Conservation (phyloP, 1,140 invertebrate species). For the Dreissena polymorpha region DNA sequence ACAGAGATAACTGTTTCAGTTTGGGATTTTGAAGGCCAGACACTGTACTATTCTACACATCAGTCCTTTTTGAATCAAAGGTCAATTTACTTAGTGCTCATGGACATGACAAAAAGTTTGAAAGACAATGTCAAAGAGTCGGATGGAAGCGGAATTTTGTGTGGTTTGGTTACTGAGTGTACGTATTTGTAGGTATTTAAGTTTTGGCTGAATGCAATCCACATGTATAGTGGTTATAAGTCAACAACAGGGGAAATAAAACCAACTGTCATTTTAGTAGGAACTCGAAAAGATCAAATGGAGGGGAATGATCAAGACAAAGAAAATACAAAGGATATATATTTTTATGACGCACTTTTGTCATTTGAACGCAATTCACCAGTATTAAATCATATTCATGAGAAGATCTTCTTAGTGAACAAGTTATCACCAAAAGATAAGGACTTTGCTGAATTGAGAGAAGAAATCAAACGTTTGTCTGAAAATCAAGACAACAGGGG, state of each 20-base stretch:
- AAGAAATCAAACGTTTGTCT: no score
- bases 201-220: no score
- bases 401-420: conserved; percentile 25
- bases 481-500: no score
- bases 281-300: conserved; percentile 35
- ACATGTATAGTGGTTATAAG: no score
- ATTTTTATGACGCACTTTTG: conserved; percentile 26
- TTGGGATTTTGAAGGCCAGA: conserved; percentile 45
- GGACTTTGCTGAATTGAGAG: no score
- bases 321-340: conserved; percentile 31
- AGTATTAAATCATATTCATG: conserved; percentile 3
- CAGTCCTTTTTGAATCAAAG: no score
- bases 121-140: not conserved
- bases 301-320: conserved; percentile 21
- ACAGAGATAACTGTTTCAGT: not conserved
- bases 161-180: no score
- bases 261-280: conserved; percentile 31
- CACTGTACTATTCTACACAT: conserved; percentile 37
- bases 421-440: not conserved
- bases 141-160: no score
- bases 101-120: conserved; percentile 18
- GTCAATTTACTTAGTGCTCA: conserved; percentile 36
- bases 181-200: no score
- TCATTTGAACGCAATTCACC: conserved; percentile 6
- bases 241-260: not conserved